Base-by-base conservation (phyloP, 2,888 invertebrate genomes). In the Germaria angustata region DNA sequence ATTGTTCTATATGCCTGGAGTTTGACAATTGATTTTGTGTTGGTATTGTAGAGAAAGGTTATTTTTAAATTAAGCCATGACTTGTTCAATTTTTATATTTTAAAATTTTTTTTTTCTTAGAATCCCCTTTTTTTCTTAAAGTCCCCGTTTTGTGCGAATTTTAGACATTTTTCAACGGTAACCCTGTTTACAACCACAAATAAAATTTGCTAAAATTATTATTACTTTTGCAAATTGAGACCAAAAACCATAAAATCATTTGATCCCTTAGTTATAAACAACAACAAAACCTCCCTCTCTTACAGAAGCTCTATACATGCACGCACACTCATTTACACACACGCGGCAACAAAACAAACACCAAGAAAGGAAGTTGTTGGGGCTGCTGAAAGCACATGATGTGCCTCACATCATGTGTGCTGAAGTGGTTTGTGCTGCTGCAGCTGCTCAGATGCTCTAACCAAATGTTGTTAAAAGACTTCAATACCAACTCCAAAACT, bases 221-320 rank as follows among this genome's bases (percentile, higher is more conserved):
- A 15, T 28, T 20, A 24, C 36, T 41, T 63, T 55, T 53, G 55
- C 34, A 66, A 75, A 75, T 4, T 73, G 8, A 72, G 49, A 7
- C 6, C 28, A 15, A 22, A 24, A 44, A 69, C 6, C 13, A 63
- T 41, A 7, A 49, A 15, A 68, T 68, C 5, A 61, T 53, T 32
- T 34, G 44, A 69, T 69, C 41, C 77, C 77, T 77, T 69, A 32
- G 20, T 51, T 32, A 15, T 46, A 59, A 13, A 34, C n/a, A 59
- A 13, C 41, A 46, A n/a, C 36, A 72, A 63, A 41, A 36, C 51
- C 49, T 77, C 49, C 66, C 59, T 69, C 71, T 71, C 63, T 59
- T 68, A 65, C 41, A 68, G 34, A 51, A 49, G 49, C 17, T 69
- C 11, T 32, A 34, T 9, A 44, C 13, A 41, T 36, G 32, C 7